phyloP scores from a whole-genome alignment of 2,797 vertebrate genomes.

The Girardinus metallicus region DNA sequence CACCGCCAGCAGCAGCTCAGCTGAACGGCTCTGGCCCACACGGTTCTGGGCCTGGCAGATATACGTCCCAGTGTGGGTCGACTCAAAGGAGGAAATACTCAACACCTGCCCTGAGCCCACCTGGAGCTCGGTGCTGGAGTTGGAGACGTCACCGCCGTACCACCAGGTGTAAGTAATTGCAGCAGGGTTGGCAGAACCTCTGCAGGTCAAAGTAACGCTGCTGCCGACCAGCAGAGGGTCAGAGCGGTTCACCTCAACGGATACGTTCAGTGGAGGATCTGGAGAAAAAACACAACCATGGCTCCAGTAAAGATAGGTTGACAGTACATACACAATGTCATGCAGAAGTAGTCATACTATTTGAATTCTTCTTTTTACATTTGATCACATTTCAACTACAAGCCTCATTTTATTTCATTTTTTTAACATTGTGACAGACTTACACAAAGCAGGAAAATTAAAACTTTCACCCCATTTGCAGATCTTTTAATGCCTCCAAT shows the following conservation, averaged over 20 bases:
- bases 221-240: conserved; percentile 17
- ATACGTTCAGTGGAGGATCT: conserved; percentile 51
- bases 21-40: conserved; percentile 36
- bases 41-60: conserved; percentile 46
- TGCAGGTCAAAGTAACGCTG: conserved; percentile 57
- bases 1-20: conserved; percentile 23
- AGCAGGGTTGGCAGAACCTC: conserved; percentile 50
- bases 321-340: neutral
- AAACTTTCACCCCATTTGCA: neutral
- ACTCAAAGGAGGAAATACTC: conserved; percentile 12
- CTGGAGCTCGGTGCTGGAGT: conserved; percentile 15
- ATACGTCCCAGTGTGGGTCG: conserved; percentile 40
- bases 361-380: neutral
- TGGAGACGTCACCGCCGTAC: conserved; percentile 8
- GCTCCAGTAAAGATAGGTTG: neutral
- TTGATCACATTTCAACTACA: neutral
- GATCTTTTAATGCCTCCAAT: neutral
- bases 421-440: neutral
- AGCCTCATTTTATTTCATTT: neutral
- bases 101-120: conserved; percentile 48
- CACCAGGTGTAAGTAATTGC: conserved; percentile 52
- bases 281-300: neutral
- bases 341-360: too few relatives aligned
- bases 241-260: conserved; percentile 24
- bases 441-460: neutral